Percentiles rank a stretch among this genome's conserved stretches.
Evolutionary conservation across 2,113 vertebrate genomes (phyloP).

Genomic region (Microcebus tavaratra): DNA sequence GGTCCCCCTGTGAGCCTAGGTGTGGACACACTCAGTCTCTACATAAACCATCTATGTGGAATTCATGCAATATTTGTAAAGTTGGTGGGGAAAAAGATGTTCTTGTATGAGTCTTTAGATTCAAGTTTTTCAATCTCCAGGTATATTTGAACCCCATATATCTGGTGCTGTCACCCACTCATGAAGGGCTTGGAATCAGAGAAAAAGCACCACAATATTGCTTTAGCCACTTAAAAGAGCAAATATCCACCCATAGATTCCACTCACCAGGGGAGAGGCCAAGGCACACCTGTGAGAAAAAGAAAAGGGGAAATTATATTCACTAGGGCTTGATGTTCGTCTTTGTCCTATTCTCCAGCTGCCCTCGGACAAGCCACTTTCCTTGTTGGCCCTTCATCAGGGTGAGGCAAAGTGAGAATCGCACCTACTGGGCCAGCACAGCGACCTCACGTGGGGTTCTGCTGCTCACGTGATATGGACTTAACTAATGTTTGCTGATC

Average conservation of each 20-base stretch:
- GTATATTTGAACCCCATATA: not conserved
- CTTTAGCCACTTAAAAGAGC: not conserved
- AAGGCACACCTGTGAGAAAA: not conserved
- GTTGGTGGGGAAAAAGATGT: not conserved
- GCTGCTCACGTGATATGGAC: not conserved
- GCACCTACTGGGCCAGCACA: rapidly evolving
- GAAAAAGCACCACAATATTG: not conserved
- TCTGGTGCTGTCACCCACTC: not conserved
- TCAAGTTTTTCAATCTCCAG: not conserved
- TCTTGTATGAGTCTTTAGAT: not conserved
- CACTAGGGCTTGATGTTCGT: not conserved
- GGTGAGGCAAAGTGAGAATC: not conserved
- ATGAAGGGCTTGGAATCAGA: not conserved
- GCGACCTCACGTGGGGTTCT: too few species aligned
- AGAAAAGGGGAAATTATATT: not conserved
- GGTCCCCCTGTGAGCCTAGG: not conserved
- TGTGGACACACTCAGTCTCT: not conserved
- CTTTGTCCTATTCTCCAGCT: not conserved
- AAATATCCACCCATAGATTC: too few species aligned
- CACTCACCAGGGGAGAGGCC: too few species aligned
- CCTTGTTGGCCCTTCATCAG: not conserved
- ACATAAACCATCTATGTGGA: not conserved
- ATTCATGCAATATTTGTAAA: not conserved
- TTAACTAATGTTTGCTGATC: not conserved
- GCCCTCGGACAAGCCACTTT: not conserved